Evolutionary conservation across 2,888 invertebrate species (phyloP).

Genomic region (Drosophila anomalata): DNA sequence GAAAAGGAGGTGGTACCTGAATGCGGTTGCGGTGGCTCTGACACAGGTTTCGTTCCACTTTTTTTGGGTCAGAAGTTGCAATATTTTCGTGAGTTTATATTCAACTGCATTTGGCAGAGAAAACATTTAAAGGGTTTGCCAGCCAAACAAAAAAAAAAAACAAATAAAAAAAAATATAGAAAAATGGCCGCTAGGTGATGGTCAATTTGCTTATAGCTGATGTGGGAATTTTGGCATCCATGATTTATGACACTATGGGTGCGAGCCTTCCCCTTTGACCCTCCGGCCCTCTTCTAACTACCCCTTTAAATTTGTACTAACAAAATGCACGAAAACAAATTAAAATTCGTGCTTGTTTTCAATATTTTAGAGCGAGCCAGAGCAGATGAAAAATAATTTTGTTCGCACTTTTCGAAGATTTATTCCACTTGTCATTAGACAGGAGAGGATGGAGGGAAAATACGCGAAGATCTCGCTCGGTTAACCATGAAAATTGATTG

Average conservation of each 20-base stretch:
- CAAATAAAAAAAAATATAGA: neutral
- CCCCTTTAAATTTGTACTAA: constrained; percentile 37
- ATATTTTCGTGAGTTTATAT: constrained; percentile 31
- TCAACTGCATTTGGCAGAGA: constrained; percentile 49
- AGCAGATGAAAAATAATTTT: constrained; percentile 30
- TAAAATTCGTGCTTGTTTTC: constrained; percentile 58
- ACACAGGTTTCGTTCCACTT: constrained; percentile 20
- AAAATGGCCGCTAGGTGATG: constrained; percentile 11
- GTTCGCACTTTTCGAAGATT: constrained; percentile 54
- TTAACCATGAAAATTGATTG: constrained; percentile 79
- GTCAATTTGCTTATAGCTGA: constrained; percentile 37
- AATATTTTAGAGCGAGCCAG: constrained; percentile 40
- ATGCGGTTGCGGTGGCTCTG: constrained; percentile 24
- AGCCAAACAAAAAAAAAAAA: neutral
- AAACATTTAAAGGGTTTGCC: constrained; percentile 24
- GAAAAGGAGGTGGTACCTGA: constrained; percentile 11
- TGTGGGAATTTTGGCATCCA: constrained; percentile 10
- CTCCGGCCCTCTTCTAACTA: neutral
- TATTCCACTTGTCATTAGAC: constrained; percentile 65
- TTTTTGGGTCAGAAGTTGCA: constrained; percentile 26
- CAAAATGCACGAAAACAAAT: constrained; percentile 52
- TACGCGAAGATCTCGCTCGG: constrained; percentile 49
- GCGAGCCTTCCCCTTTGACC: constrained; percentile 25
- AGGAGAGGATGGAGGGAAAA: neutral
- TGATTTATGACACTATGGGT: constrained; percentile 52